Conservation (phyloP, 2,113 vertebrate species). For the Apaloderma vittatum region DNA sequence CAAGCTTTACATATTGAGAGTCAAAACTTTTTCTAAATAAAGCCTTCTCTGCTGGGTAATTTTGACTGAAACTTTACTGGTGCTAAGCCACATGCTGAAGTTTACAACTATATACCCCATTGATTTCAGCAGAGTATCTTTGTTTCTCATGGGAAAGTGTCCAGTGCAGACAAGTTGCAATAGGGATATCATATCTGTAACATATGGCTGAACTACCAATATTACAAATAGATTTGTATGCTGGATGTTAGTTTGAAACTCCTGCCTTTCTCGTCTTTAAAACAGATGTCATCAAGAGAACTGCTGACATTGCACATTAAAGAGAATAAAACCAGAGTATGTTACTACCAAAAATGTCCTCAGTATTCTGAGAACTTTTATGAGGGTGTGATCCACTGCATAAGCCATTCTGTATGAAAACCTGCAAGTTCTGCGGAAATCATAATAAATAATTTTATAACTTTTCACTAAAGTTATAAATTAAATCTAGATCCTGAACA, state of each 20-base stretch:
- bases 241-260: not conserved
- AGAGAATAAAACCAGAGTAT: not conserved
- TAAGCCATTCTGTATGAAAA: not conserved
- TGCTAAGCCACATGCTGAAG: not conserved
- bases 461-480: not conserved
- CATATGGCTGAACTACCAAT: not conserved
- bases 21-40: not conserved
- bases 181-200: not conserved
- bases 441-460: not conserved
- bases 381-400: fast-evolving
- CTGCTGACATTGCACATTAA: not conserved
- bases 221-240: not conserved
- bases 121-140: not conserved
- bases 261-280: not conserved
- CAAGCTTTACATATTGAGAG: not conserved
- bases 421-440: not conserved
- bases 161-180: not conserved
- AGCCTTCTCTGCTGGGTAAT: not conserved
- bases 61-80: not conserved
- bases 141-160: not conserved
- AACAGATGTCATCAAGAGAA: not conserved
- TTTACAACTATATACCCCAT: not conserved
- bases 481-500: not conserved
- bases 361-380: not conserved
- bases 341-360: not conserved